Evolutionary conservation across 2,113 vertebrate species (phyloP), one percentile per base, ranked within the genome.

Genomic region (Brachionichthys hirsutus): DNA sequence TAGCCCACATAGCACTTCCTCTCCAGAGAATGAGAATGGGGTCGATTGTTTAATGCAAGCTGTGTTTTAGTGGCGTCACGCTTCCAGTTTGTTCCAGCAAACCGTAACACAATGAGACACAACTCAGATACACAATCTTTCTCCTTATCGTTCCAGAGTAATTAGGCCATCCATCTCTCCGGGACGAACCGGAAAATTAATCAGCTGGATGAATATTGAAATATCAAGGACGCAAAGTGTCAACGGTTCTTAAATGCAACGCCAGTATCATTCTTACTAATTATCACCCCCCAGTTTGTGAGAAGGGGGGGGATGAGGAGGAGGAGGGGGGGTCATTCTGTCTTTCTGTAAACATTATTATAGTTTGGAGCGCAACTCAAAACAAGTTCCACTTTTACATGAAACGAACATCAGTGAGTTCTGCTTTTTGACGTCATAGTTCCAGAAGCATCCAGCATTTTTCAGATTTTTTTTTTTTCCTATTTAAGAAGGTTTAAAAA

Each of bases 1-100:
- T 77, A 82, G 72, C 81, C 79, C 62, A 85, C 79, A 80, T 84
- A 80, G 65, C 57, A 18, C 22, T 34, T 51, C 49, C 61, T 78
- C 86, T 83, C 83, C 67, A 78, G 83, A 81, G 85, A 83, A 65
- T 11, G 35, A 74, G 63, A 88, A 88, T 34, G 63, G 78, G 86
- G 86, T 83, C 75, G 78, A 74, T 58, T 81, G 70, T 84, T 86
- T 78, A 86, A 83, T 70, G 68, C 40, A 58, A 57, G 44, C 67
- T 42, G 74, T 60, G 62, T 77, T 70, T 72, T 49, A 72, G 60
- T 67, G 2, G 36, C 42, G 77, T 77, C 64, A 70, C 65, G 58
- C 14, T 12, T 30, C 24, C 24, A 74, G 74, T 74, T 72, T 75
- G 63, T 70, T 80, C 67, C 46, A 60, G 75, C 60, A 73, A 70